These are phyloP conservation scores for Corythornis vintsioides DNA, from an alignment of 2,113 vertebrate genomes.

Conservation along the genomic window DNA sequence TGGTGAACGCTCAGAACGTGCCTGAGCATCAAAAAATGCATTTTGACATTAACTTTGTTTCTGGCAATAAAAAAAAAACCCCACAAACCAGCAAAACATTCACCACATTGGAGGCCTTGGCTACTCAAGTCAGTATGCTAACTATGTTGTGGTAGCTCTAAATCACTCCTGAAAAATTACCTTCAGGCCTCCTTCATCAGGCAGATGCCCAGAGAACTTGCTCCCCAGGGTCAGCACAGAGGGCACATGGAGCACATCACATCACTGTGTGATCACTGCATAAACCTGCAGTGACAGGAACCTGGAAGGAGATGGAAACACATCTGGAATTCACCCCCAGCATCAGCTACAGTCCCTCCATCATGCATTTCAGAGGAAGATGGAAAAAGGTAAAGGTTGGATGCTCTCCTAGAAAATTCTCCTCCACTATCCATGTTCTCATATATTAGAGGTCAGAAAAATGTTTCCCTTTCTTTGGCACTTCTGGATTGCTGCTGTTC, in stretches of 20 bases:
- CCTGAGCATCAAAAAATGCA: background rate
- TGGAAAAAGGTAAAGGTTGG: background rate
- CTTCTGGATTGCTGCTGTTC: background rate
- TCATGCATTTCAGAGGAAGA: background rate
- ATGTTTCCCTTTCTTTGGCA: background rate
- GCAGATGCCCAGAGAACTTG: background rate
- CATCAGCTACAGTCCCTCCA: background rate
- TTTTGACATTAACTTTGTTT: constrained; percentile 4
- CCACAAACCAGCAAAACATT: background rate
- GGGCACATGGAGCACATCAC: background rate
- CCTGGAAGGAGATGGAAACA: background rate
- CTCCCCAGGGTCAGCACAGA: background rate
- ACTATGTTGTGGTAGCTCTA: background rate
- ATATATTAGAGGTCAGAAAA: background rate
- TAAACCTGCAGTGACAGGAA: background rate
- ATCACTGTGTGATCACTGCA: no score
- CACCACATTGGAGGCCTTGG: background rate
- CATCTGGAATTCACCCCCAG: background rate
- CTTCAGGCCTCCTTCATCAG: background rate
- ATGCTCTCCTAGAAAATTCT: background rate
- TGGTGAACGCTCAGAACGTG: background rate
- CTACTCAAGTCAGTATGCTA: background rate
- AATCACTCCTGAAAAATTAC: background rate
- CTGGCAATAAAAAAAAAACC: background rate
- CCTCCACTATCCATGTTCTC: background rate